Percentiles rank a stretch among this genome's conserved stretches.
phyloP scores from a whole-genome alignment of 2,888 invertebrate species.

The Buathra laborator region DNA sequence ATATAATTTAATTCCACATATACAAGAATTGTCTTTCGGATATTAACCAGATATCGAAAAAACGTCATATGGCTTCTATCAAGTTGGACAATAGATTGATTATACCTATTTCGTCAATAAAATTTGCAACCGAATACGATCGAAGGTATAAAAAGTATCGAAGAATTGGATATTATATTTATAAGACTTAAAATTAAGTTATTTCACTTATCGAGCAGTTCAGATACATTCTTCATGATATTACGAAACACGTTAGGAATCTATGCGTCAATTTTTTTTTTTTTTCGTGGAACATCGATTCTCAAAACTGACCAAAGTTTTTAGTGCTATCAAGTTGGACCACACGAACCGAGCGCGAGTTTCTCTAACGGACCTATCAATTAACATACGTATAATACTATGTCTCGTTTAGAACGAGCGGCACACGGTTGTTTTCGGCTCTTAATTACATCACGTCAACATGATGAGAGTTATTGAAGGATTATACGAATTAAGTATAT shows the following conservation, averaged over 20 bases:
- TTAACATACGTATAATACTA: constrained; percentile 64
- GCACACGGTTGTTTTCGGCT: constrained; percentile 53
- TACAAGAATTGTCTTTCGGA: no score
- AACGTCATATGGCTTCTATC: no score
- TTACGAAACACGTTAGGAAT: constrained; percentile 22
- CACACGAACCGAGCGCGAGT: constrained; percentile 45
- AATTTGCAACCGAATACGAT: no score
- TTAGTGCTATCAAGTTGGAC: constrained; percentile 25
- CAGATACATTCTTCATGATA: constrained; percentile 9
- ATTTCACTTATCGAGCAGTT: constrained; percentile 27
- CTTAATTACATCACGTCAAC: constrained; percentile 59
- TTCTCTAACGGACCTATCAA: constrained; percentile 60
- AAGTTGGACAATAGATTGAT: no score
- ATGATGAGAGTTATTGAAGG: constrained; percentile 60
- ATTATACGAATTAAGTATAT: constrained; percentile 61
- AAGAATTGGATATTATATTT: no score
- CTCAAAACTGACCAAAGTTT: constrained; percentile 36
- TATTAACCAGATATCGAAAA: no score
- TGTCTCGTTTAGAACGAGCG: constrained; percentile 39
- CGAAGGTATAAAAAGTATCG: no score
- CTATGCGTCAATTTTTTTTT: constrained; percentile 18
- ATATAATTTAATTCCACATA: no score
- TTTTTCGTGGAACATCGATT: constrained; percentile 63
- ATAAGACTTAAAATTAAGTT: background rate
- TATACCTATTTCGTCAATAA: no score